phyloP scores from a whole-genome alignment of 2,113 vertebrate genomes.

The Rhea americana region DNA sequence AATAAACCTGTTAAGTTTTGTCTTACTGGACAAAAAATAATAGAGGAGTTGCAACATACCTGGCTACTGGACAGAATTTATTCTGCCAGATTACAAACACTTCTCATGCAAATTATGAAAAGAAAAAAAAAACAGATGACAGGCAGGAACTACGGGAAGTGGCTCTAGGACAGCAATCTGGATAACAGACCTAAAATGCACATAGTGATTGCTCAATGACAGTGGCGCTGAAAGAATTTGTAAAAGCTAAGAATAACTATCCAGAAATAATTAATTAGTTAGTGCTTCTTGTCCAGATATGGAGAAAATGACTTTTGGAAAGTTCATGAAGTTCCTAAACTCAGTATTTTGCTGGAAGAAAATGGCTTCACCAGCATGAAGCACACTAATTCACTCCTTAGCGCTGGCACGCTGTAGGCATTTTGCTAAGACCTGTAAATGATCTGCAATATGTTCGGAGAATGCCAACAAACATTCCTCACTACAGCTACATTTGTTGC shows the following conservation, averaged over 20 bases:
- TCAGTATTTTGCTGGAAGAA: constrained; percentile 17
- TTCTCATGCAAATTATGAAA: constrained; percentile 42
- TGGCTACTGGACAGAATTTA: neutral
- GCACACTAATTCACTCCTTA: neutral
- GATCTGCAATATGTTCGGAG: constrained; percentile 18
- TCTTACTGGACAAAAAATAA: neutral
- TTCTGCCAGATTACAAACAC: neutral
- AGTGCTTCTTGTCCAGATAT: constrained; percentile 18
- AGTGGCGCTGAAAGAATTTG: constrained; percentile 24
- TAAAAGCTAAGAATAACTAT: constrained; percentile 5
- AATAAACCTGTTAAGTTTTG: constrained; percentile 8
- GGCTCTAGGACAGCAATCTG: constrained; percentile 19
- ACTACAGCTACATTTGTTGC: neutral
- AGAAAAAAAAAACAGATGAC: neutral
- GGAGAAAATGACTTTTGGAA: neutral
- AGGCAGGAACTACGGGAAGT: neutral
- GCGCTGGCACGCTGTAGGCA: neutral
- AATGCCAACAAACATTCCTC: constrained; percentile 16
- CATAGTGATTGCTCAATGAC: neutral
- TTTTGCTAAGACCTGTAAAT: constrained; percentile 52
- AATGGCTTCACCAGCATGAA: neutral
- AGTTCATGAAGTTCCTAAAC: neutral
- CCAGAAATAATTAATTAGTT: constrained; percentile 1
- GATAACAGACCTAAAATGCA: neutral
- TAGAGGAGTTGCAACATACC: neutral